Evolutionary conservation across 2,888 invertebrate species (phyloP), one percentile per base, ranked within the genome.

Genomic region (Drosophila seclusa): DNA sequence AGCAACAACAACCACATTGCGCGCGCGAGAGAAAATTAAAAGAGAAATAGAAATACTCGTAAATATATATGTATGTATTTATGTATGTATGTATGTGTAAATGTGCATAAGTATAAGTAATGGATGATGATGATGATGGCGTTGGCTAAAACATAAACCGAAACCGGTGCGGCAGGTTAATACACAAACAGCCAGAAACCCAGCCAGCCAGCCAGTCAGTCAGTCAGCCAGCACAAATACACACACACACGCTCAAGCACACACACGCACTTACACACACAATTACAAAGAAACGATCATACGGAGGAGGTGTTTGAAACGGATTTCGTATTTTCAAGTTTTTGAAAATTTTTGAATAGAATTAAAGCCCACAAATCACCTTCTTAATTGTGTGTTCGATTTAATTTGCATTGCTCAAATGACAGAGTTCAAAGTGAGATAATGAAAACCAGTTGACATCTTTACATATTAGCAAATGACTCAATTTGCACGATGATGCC

Each of bases 141-240:
- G 83, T 84, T 88, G 86, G 88, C 87, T 89, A 89, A 85, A 85
- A 89, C 89, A 85, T 89, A 84, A 89, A 88, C 92, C 90, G 89
- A 91, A 91, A 91, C 91, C 91, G 91, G 91, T 91, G 91, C 82
- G 91, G 92, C 91, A 91, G 90, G 92, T 91, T 92, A 82, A 80
- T 78, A 90, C 65, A 63, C 68, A 67, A 66, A 64, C 80, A 74
- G 54, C 57, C 45, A 73, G 21, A 57, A 55, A 49, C 57, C 45
- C 24, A 45, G 27, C 38, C 70, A 57, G 60, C 55, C 57, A 61
- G 60, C 50, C 52, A 71, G 62, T 11, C 58, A 45, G 36, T 42
- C 42, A 60, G 59, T 5, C 49, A 38, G 50, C 40, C 36, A 34
- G 50, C 24, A 61, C 52, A 66, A 40, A 61, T 27, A 61, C 32